Conservation (phyloP, 2,888 invertebrate genomes). For the Macaria liturata region DNA sequence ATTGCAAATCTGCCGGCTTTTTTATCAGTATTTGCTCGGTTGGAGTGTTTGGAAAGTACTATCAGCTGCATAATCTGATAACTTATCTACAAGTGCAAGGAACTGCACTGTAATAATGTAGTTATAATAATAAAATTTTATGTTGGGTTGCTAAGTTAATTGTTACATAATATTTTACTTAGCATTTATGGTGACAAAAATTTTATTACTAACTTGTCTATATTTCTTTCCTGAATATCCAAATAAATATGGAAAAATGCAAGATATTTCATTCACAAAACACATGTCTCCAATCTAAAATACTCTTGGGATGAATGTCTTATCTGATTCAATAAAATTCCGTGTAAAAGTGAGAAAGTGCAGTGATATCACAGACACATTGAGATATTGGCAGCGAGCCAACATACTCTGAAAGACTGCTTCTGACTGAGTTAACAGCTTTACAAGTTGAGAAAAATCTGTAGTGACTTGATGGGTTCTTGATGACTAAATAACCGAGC, state of each 20-base stretch:
- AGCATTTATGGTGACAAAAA: background rate
- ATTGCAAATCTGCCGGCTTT: conserved; percentile 4
- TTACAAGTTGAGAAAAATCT: background rate
- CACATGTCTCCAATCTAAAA: background rate
- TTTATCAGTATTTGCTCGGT: conserved; percentile 6
- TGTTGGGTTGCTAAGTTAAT: too few relatives aligned
- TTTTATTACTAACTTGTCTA: too few relatives aligned
- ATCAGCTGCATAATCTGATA: conserved; percentile 16
- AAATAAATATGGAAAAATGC: too few relatives aligned
- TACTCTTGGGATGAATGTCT: conserved; percentile 13
- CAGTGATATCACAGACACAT: conserved; percentile 28
- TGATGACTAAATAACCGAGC: too few relatives aligned
- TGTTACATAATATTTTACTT: background rate
- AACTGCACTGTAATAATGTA: conserved; percentile 1
- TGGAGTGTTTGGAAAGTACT: conserved; percentile 4
- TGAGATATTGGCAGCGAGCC: conserved; percentile 26
- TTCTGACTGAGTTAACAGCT: conserved; percentile 17
- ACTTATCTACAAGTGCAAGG: conserved; percentile 8
- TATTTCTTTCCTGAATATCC: too few relatives aligned
- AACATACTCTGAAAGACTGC: conserved; percentile 20
- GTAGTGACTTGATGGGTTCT: too few relatives aligned
- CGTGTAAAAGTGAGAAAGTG: conserved; percentile 27
- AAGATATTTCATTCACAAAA: too few relatives aligned
- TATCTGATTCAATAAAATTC: conserved; percentile 21
- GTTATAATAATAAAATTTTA: too few relatives aligned